A percentile compares a stretch with the other conserved stretches of the same genome.
Evolutionary conservation across 2,113 vertebrate genomes (phyloP).

Genomic region (Anoplopoma fimbria): DNA sequence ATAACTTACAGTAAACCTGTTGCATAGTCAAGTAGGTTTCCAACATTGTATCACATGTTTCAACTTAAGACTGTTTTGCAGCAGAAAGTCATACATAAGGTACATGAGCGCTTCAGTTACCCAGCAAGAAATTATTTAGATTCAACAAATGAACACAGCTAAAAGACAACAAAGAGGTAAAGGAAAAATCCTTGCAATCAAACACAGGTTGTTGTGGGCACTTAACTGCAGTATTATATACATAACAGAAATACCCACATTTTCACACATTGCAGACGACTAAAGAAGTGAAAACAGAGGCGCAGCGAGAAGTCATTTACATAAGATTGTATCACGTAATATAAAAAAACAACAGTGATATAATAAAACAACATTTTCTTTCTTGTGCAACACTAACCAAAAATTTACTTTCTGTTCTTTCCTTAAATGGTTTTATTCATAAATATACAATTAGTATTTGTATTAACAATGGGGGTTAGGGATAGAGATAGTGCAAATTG

Average conservation of each 20-base stretch:
- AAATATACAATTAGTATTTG: slow-evolving; percentile 21
- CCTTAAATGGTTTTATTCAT: slow-evolving; percentile 3
- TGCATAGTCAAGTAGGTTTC: not conserved
- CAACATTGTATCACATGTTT: not conserved
- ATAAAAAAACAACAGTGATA: not conserved
- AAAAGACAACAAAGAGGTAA: not conserved
- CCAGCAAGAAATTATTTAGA: not conserved
- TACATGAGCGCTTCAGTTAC: not conserved
- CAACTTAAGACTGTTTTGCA: not conserved
- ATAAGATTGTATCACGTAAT: not conserved
- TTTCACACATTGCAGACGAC: too few relatives aligned
- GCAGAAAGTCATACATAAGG: not conserved
- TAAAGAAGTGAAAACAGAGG: not conserved
- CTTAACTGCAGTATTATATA: not conserved
- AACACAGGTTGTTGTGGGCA: not conserved
- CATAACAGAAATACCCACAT: too few relatives aligned
- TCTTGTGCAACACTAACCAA: slow-evolving; percentile 1
- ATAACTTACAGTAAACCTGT: not conserved
- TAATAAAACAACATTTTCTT: not conserved
- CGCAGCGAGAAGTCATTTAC: not conserved
- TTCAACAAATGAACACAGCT: not conserved
- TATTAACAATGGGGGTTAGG: not conserved
- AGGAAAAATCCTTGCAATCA: not conserved
- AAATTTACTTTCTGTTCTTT: not conserved
- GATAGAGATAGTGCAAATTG: slow-evolving; percentile 48